Percentiles rank a stretch among this genome's conserved stretches.
Conservation (phyloP, 2,888 invertebrate genomes). For the Brachylomia viminalis region DNA sequence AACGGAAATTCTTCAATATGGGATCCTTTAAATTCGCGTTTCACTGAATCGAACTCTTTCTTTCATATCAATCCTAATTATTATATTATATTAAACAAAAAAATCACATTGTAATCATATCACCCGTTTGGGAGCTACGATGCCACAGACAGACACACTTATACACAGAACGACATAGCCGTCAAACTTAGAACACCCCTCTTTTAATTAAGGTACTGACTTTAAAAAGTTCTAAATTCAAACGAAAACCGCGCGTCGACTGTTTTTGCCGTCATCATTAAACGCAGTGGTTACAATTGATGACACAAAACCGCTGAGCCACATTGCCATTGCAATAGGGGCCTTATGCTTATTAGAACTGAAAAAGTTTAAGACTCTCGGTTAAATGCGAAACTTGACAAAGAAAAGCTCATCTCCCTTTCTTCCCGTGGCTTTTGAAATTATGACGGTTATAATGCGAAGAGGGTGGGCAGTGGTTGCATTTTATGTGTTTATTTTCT, state of each 20-base stretch:
- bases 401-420: constrained; percentile 1
- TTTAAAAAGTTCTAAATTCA: constrained; percentile 6
- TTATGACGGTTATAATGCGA: background rate
- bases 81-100: background rate
- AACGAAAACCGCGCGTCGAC: background rate
- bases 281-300: constrained; percentile 14
- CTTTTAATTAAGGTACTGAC: too few species aligned
- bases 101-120: too few species aligned
- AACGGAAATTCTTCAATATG: background rate
- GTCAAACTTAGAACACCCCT: background rate
- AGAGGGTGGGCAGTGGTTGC: background rate
- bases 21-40: background rate
- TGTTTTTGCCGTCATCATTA: constrained; percentile 21
- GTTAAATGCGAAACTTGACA: constrained; percentile 20
- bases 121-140: too few species aligned
- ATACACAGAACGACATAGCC: too few species aligned
- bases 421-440: background rate
- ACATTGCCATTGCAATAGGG: constrained; percentile 36
- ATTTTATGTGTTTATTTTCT: background rate
- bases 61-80: background rate
- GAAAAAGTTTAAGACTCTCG: constrained; percentile 10
- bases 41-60: background rate
- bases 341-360: constrained; percentile 11
- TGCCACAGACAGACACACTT: background rate
- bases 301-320: constrained; percentile 19